Conservation (phyloP, 2,113 vertebrate genomes). For the Rynchops niger region DNA sequence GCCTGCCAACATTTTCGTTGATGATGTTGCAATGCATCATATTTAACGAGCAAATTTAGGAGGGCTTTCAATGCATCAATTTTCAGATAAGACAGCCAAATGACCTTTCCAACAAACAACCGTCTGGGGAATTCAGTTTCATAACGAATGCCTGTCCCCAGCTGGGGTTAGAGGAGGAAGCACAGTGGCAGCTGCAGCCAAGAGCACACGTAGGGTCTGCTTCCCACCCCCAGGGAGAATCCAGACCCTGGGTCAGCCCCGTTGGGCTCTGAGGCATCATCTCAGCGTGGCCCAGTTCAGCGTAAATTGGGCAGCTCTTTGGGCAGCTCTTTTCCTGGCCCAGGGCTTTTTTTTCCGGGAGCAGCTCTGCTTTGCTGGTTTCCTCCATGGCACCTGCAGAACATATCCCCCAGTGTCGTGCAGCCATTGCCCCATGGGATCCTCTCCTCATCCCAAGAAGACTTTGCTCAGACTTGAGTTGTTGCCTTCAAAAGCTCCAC, state of each 20-base stretch:
- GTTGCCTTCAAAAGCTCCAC: not conserved
- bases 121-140: not conserved
- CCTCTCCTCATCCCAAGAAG: not conserved
- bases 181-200: not conserved
- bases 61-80: not conserved
- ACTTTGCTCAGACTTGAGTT: rapidly evolving
- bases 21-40: not conserved
- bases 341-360: not conserved
- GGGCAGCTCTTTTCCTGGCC: not conserved
- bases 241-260: not conserved
- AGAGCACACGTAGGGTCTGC: not conserved
- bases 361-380: not conserved
- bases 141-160: not conserved
- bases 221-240: not conserved
- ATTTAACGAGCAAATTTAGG: constrained; percentile 25
- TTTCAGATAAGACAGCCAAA: not conserved
- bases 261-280: not conserved
- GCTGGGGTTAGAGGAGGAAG: not conserved
- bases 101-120: not conserved
- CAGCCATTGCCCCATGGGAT: rapidly evolving
- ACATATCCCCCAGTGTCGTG: rapidly evolving
- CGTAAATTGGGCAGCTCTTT: not conserved
- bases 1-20: not conserved
- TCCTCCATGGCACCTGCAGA: not conserved
- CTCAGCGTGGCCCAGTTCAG: not conserved